A percentile compares a stretch with the other conserved stretches of the same genome.
Evolutionary conservation across 2,888 invertebrate genomes (phyloP).

Genomic region (Volucella bombylans): DNA sequence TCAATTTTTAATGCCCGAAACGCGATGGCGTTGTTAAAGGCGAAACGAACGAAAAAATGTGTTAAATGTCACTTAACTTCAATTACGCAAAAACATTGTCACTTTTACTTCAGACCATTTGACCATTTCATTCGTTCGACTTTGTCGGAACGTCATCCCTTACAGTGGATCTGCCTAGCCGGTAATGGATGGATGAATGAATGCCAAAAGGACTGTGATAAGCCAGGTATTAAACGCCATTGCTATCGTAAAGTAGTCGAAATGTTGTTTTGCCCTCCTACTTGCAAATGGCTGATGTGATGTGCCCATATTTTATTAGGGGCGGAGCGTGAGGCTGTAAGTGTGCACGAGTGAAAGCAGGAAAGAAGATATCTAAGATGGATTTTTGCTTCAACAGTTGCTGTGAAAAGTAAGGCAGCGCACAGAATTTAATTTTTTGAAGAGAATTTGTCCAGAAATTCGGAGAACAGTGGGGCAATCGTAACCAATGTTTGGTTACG

Average conservation of each 20-base stretch:
- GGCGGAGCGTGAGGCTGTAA: conserved; percentile 48
- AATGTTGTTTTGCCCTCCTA: conserved; percentile 45
- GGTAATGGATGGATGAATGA: background rate
- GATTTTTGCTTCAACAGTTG: conserved; percentile 24
- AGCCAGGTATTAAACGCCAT: conserved; percentile 43
- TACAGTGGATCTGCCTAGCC: background rate
- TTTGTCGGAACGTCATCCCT: conserved; percentile 17
- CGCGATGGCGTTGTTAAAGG: conserved; percentile 58
- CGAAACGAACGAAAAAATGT: conserved; percentile 43
- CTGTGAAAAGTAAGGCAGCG: background rate
- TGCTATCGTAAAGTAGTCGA: conserved; percentile 29
- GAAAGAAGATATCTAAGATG: background rate
- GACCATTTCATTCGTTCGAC: conserved; percentile 21
- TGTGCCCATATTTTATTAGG: conserved; percentile 39
- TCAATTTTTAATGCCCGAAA: conserved; percentile 40
- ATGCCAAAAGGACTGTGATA: conserved; percentile 15
- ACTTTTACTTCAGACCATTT: conserved; percentile 53
- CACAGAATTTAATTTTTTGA: too few relatives aligned
- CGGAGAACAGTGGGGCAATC: too few relatives aligned
- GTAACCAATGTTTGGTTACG: too few relatives aligned
- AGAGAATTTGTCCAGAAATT: too few relatives aligned
- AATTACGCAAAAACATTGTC: conserved; percentile 70
- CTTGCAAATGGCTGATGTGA: conserved; percentile 66
- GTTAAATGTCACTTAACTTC: conserved; percentile 71
- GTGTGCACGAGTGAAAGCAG: background rate